These are phyloP conservation scores for Hyposoter dolosus DNA, from an alignment of 2,888 invertebrate species.

Conservation along the genomic window DNA sequence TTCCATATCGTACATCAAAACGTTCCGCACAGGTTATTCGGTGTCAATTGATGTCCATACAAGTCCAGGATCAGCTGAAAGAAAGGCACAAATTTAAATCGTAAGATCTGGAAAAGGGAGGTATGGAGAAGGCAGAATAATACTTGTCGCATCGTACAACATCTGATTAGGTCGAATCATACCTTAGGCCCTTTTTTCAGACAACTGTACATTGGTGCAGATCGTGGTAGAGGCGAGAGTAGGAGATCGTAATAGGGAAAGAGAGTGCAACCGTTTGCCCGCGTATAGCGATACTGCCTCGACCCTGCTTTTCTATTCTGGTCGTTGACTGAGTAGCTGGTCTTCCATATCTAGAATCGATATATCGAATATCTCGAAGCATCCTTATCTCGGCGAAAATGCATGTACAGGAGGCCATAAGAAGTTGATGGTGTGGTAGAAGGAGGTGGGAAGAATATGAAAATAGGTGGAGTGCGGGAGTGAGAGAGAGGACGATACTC, in stretches of 20 bases:
- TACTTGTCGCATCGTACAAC: slow-evolving; percentile 55
- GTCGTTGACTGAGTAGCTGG: slow-evolving; percentile 64
- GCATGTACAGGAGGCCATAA: slow-evolving; percentile 51
- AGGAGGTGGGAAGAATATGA: slow-evolving; percentile 38
- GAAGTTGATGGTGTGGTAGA: slow-evolving; percentile 25
- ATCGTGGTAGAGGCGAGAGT: slow-evolving; percentile 3
- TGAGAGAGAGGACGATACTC: slow-evolving; percentile 38
- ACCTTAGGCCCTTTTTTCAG: slow-evolving; percentile 27
- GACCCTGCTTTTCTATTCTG: slow-evolving; percentile 24
- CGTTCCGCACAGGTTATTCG: neutral
- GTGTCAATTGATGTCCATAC: neutral
- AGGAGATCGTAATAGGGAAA: slow-evolving; percentile 6
- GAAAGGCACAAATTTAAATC: slow-evolving; percentile 33
- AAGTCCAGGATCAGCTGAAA: neutral
- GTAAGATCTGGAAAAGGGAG: slow-evolving; percentile 1
- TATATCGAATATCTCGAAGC: slow-evolving; percentile 67
- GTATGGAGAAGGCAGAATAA: slow-evolving; percentile 29
- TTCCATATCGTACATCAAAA: neutral
- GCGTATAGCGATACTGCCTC: slow-evolving; percentile 45
- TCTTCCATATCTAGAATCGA: slow-evolving; percentile 59
- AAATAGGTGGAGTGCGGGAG: slow-evolving; percentile 4
- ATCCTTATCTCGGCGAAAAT: slow-evolving; percentile 63
- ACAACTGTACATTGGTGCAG: slow-evolving; percentile 7
- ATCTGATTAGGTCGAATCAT: slow-evolving; percentile 61
- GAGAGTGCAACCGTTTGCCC: slow-evolving; percentile 31